Evolutionary conservation across 2,888 invertebrate species (phyloP).

Genomic region (Nemotelus nigrinus): DNA sequence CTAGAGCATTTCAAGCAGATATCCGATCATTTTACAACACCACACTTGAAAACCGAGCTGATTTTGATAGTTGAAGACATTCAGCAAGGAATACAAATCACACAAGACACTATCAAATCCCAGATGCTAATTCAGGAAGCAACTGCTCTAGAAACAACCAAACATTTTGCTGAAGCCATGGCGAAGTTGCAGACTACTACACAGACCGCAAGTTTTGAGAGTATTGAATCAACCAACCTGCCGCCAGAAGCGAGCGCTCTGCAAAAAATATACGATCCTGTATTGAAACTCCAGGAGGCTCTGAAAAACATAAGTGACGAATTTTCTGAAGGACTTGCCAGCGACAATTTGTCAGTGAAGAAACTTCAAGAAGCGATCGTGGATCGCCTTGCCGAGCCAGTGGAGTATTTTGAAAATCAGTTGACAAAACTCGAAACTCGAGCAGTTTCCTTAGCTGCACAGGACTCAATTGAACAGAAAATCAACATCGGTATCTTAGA

Average conservation of each 20-base stretch:
- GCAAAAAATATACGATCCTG: slow-evolving; percentile 63
- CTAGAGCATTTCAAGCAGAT: slow-evolving; percentile 68
- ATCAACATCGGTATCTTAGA: slow-evolving; percentile 73
- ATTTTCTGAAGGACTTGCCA: neutral
- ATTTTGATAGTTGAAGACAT: slow-evolving; percentile 67
- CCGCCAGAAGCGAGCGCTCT: slow-evolving; percentile 62
- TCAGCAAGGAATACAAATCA: slow-evolving; percentile 66
- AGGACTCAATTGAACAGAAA: slow-evolving; percentile 61
- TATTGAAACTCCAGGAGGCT: slow-evolving; percentile 65
- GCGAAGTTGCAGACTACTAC: slow-evolving; percentile 61
- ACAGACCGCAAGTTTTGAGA: slow-evolving; percentile 58
- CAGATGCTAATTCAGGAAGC: slow-evolving; percentile 69
- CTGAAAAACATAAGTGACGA: neutral
- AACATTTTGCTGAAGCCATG: slow-evolving; percentile 63
- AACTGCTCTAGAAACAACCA: slow-evolving; percentile 62
- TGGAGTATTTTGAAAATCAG: slow-evolving; percentile 58
- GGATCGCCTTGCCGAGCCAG: slow-evolving; percentile 59
- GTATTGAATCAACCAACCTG: slow-evolving; percentile 57
- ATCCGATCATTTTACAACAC: slow-evolving; percentile 65
- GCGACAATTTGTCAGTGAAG: slow-evolving; percentile 12
- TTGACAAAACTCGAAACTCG: slow-evolving; percentile 59
- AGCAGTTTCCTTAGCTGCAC: slow-evolving; percentile 48
- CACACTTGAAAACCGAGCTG: slow-evolving; percentile 65
- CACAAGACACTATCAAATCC: slow-evolving; percentile 68
- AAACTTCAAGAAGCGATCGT: slow-evolving; percentile 61